Evolutionary conservation across 2,113 vertebrate species (phyloP).

Genomic region (Gyps fulvus): DNA sequence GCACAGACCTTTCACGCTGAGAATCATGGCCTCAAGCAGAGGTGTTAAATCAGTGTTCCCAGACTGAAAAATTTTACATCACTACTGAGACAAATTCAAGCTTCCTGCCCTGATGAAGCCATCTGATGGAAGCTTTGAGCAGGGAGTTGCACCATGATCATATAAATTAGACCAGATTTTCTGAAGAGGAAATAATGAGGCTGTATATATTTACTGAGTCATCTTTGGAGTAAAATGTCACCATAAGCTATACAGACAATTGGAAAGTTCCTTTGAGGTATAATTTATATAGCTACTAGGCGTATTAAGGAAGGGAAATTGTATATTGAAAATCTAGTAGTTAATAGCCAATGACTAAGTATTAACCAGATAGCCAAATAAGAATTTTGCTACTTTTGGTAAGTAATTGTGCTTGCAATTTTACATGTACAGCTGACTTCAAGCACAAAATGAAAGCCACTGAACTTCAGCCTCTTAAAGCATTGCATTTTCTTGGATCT

Average conservation of each 20-base stretch:
- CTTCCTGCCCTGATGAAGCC: background rate
- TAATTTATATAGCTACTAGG: background rate
- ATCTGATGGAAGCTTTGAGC: background rate
- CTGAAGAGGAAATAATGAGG: background rate
- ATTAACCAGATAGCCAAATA: background rate
- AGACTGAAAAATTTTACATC: background rate
- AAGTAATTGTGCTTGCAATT: background rate
- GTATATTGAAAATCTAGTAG: background rate
- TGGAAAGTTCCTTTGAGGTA: background rate
- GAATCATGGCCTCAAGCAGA: background rate
- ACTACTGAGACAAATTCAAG: background rate
- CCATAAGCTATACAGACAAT: background rate
- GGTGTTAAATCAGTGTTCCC: background rate
- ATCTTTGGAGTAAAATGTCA: background rate
- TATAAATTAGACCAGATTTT: constrained; percentile 11
- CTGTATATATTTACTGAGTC: background rate
- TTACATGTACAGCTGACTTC: background rate
- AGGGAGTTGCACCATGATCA: background rate
- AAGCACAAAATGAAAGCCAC: background rate
- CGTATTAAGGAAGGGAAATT: background rate
- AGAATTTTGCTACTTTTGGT: background rate
- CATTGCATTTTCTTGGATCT: background rate
- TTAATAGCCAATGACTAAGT: background rate
- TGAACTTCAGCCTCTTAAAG: background rate
- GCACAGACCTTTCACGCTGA: background rate